Base-by-base conservation (phyloP, 1,140 invertebrate species). In the Plectus sambesii region DNA sequence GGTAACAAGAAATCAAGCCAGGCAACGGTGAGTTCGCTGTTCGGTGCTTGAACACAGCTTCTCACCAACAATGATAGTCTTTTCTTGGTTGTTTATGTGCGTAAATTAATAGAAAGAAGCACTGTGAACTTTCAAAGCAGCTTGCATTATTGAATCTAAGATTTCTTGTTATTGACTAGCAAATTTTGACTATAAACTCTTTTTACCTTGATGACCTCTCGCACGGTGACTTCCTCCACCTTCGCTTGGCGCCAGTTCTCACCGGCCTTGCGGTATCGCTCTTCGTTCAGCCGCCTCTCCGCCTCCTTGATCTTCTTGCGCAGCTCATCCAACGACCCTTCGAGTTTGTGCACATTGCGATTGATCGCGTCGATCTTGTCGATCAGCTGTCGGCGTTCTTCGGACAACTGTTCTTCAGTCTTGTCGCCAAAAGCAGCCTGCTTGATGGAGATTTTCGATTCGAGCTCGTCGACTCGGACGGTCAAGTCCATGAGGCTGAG, bases 321-420 rank as follows among this genome's bases (percentile, higher is more conserved):
- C 43, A 79, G 76, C 56, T 78, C 73, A 6, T 80, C 75, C 2
- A 86, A 63, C 9, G 36, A 15, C 2, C n/a, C 29, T 20, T 36
- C 12, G 19, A 19, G 17, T 41, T 47, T 41, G n/a, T 17, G 40
- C 1, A 47, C 43, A 3, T 9, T 6, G 6, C n/a, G 15, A 4
- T 47, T 20, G 15, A 47, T 24, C n/a, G 36, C 22, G n/a, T 6
- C 37, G 5, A 44, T 17, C 6, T 43, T 47, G n/a, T 73, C 70
- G 61, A 79, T 69, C 43, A 79, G 76, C 56, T 5, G 6, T 42
- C 41, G 2, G 5, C 6, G 12, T 3, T 20, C 2, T 42, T 42
- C 17, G 44, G 39, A 5, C 41, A 40, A 12, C 5, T 6, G n/a
- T 44, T 36, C 5, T 9, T 9, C 24, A 50, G 43, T 26, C 15